These are phyloP conservation scores for Melanocharis versteri DNA, from an alignment of 2,113 vertebrate genomes.

Conservation along the genomic window DNA sequence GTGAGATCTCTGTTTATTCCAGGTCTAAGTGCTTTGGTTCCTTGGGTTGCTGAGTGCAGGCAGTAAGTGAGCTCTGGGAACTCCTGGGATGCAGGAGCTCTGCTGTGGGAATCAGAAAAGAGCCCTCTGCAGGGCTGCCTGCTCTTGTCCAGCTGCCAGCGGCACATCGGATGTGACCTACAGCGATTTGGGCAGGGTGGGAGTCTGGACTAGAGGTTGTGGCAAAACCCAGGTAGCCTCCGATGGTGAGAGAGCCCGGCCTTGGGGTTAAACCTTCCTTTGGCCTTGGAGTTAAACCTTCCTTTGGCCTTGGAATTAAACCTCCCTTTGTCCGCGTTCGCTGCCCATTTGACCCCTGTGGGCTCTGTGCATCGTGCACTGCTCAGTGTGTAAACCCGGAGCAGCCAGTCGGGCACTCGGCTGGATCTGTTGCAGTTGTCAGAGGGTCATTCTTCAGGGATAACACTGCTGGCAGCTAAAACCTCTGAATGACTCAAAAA, in stretches of 20 bases:
- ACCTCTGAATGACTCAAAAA: background rate
- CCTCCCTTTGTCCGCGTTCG: fast-evolving
- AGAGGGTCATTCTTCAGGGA: background rate
- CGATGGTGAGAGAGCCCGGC: background rate
- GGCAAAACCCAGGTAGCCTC: background rate
- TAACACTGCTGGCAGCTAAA: background rate
- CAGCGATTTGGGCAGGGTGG: background rate
- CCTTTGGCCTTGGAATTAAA: background rate
- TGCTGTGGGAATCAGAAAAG: background rate
- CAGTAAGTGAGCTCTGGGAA: background rate
- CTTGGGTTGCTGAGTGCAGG: background rate
- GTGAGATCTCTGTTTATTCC: background rate
- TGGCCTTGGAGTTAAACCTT: background rate
- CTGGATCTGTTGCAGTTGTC: background rate
- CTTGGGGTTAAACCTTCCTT: background rate
- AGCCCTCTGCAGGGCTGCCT: background rate
- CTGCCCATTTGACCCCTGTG: background rate
- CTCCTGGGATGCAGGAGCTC: background rate
- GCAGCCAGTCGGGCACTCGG: fast-evolving
- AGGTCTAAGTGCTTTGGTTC: background rate
- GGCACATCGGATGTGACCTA: background rate
- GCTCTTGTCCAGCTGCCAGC: background rate
- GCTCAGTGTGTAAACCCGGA: background rate
- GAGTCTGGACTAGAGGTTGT: background rate
- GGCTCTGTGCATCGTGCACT: fast-evolving